Percentiles rank a stretch among this genome's conserved stretches.
These are phyloP conservation scores for Passer montanus DNA, from an alignment of 2,113 vertebrate genomes.

Conservation along the genomic window DNA sequence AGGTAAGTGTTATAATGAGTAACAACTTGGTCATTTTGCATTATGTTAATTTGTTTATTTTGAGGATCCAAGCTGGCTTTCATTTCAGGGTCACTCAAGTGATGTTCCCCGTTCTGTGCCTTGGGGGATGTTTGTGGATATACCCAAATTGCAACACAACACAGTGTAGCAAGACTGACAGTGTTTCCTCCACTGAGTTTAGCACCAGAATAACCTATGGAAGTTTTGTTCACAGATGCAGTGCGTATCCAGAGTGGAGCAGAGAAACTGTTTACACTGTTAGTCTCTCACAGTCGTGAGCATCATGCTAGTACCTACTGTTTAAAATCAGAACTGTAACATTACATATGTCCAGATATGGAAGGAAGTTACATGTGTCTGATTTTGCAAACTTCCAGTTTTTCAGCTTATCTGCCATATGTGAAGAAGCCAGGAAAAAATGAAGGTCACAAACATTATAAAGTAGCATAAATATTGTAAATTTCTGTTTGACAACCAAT, in stretches of 20 bases:
- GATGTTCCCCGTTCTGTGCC: not conserved
- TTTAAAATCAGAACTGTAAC: conserved; percentile 25
- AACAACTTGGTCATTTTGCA: not conserved
- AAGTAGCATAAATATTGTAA: conserved; percentile 12
- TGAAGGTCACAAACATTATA: not conserved
- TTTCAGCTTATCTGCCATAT: not conserved
- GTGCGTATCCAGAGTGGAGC: not conserved
- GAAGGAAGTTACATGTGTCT: not conserved
- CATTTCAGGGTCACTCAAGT: conserved; percentile 24
- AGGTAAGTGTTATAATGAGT: not conserved
- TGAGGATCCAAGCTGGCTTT: conserved; percentile 16
- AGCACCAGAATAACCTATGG: conserved; percentile 1
- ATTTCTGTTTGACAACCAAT: not conserved
- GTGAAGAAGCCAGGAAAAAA: not conserved
- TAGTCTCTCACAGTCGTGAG: not conserved
- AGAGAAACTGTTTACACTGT: conserved; percentile 5
- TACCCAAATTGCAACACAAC: not conserved
- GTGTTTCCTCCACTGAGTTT: conserved; percentile 9
- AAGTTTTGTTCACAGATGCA: conserved; percentile 16
- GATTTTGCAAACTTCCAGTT: not conserved
- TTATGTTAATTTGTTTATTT: conserved; percentile 24
- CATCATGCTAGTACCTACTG: not conserved
- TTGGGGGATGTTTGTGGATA: conserved; percentile 3
- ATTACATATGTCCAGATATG: not conserved
- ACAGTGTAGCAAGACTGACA: not conserved